A percentile compares a stretch with the other conserved stretches of the same genome.
Conservation (phyloP, 1,140 invertebrate species). For the Drosophila guanche region DNA sequence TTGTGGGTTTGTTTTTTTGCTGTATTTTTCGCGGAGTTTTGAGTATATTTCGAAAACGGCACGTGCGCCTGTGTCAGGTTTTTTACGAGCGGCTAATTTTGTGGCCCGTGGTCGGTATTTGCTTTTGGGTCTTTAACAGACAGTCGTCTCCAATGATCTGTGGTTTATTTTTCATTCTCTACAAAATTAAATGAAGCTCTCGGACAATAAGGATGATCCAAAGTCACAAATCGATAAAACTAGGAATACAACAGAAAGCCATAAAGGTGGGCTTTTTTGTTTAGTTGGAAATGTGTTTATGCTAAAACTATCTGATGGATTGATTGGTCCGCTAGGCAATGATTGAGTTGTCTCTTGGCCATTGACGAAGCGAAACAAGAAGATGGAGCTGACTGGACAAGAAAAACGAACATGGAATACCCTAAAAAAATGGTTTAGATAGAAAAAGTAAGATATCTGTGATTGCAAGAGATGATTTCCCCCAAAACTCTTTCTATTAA, state of each 20-base stretch:
- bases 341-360: conserved; percentile 64
- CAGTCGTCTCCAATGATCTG: conserved; percentile 37
- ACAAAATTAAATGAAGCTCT: conserved; percentile 56
- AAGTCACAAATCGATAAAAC: conserved; percentile 56
- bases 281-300: conserved; percentile 37
- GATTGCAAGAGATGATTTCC: no score
- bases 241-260: conserved; percentile 25
- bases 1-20: conserved; percentile 42
- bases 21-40: conserved; percentile 55
- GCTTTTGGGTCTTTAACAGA: conserved; percentile 38
- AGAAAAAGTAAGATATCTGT: no score
- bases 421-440: background rate
- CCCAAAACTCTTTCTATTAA: no score
- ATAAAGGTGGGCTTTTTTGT: conserved; percentile 30
- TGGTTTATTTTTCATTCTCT: conserved; percentile 36
- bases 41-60: conserved; percentile 74
- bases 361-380: conserved; percentile 50
- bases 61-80: conserved; percentile 80
- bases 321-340: conserved; percentile 52
- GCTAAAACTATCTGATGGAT: conserved; percentile 68
- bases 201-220: conserved; percentile 44
- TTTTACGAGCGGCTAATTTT: conserved; percentile 79
- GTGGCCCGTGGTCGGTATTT: conserved; percentile 47
- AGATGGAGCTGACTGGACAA: background rate
- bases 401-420: conserved; percentile 8